phyloP scores from a whole-genome alignment of 2,888 invertebrate genomes.

The Drosophila sordidapex region DNA sequence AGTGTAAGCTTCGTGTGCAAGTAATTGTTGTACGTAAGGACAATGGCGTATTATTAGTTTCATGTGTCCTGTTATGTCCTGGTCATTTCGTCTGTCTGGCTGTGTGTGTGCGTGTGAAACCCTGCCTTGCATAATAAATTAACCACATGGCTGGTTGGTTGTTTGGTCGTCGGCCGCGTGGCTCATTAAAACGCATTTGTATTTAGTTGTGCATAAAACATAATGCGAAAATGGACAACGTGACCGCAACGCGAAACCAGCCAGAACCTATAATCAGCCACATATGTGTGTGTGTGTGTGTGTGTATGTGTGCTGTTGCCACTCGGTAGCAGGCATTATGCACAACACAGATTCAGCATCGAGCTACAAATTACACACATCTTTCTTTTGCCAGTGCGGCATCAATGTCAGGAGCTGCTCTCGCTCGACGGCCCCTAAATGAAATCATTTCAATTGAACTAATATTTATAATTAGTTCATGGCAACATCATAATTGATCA shows the following conservation, averaged over 20 bases:
- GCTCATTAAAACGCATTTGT: conserved; percentile 80
- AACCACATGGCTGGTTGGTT: conserved; percentile 63
- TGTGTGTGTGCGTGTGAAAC: conserved; percentile 38
- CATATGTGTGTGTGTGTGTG: neutral
- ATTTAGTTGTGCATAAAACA: conserved; percentile 79
- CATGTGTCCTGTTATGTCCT: conserved; percentile 21
- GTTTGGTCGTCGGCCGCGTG: conserved; percentile 21
- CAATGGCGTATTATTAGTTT: conserved; percentile 70
- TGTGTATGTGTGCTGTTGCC: conserved; percentile 31
- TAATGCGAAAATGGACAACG: conserved; percentile 77
- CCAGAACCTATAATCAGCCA: conserved; percentile 36
- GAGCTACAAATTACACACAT: conserved; percentile 5
- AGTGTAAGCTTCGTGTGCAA: conserved; percentile 52
- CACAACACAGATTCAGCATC: conserved; percentile 2
- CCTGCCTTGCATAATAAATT: conserved; percentile 77
- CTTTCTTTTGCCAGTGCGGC: neutral
- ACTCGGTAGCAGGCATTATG: conserved; percentile 14
- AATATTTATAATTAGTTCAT: conserved; percentile 20
- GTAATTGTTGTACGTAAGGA: conserved; percentile 73
- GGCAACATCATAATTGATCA: conserved; percentile 8
- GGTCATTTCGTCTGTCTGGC: neutral
- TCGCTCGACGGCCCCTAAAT: conserved; percentile 19
- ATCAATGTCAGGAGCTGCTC: neutral
- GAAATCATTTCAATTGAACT: conserved; percentile 15
- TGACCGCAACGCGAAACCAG: conserved; percentile 53